Conservation (phyloP, 2,888 invertebrate species). For the Macrosoma leucophasiata region DNA sequence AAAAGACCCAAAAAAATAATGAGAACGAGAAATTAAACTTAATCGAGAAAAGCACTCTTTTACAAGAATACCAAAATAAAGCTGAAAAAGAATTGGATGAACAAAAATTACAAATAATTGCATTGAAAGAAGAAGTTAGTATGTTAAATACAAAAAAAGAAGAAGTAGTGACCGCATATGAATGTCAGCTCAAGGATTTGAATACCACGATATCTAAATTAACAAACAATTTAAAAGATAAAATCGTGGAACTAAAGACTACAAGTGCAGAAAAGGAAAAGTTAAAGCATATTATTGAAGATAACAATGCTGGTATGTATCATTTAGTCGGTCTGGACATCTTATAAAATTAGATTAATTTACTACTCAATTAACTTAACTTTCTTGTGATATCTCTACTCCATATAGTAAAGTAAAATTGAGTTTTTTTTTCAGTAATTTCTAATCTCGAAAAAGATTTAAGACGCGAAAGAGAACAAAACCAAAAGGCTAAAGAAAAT, state of each 20-base stretch:
- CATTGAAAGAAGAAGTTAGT: no score
- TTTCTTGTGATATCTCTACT: neutral
- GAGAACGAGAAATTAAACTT: no score
- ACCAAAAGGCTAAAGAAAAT: conserved; percentile 32
- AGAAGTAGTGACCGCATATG: no score
- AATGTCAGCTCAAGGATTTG: no score
- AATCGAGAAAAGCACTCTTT: no score
- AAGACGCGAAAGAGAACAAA: conserved; percentile 34
- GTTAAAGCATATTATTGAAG: neutral
- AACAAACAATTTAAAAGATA: neutral
- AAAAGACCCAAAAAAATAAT: no score
- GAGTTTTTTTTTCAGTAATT: neutral
- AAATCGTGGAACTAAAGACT: neutral
- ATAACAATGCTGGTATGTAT: neutral
- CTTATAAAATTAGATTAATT: no score
- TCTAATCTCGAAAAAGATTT: conserved; percentile 18
- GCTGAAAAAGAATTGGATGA: neutral
- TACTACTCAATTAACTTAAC: no score
- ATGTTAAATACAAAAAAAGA: no score
- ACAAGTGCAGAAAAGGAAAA: neutral
- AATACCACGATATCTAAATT: neutral
- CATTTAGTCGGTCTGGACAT: no score
- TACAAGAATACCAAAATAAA: neutral
- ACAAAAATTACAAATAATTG: no score
- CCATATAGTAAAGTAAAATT: neutral